Evolutionary conservation across 1,140 invertebrate genomes (phyloP), one percentile per base, ranked within the genome.

Genomic region (Drosophila lacteicornis): DNA sequence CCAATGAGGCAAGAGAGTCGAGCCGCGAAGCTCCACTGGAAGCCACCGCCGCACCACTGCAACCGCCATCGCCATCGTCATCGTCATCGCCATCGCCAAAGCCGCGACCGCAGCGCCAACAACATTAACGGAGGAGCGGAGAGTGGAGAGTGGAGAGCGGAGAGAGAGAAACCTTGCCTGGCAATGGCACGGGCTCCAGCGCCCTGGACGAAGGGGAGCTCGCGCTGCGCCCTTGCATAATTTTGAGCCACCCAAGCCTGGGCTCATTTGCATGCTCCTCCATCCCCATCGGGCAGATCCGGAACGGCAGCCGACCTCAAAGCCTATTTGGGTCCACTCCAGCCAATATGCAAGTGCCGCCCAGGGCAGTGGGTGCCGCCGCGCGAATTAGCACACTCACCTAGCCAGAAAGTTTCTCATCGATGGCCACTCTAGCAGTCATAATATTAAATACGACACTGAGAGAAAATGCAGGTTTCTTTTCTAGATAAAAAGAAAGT

Each of bases 61-160:
- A 65, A 69, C 70, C 79, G 45, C 71, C 75, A 75, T 38, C 50
- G 73, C 57, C 61, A 15, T 51, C 61, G 47, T 43, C 61, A 45
- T 53, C 79, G 45, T 67, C 75, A 75, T 38, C 50, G 73, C 57
- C 61, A 45, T 53, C 17, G 67, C 80, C 79, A 71, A 76, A 69
- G 83, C 65, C 80, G 77, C 80, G 61, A 82, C 84, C 84, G 46
- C 84, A 87, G 67, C 74, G 80, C 80, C 84, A 87, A 88, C 84
- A 90, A 80, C 80, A 88, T 90, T 90, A 88, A 90, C 84, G 69
- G 67, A 61, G 75, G 33, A 22, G 51, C 38, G 33, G 12, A 38
- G 17, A 50, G n/a, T 9, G 15, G 15, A 30, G 17, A 27, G 27
- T 9, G 15, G 15, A 30, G 17, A 27, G 27, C 4, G 5, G 12